A percentile compares a stretch with the other conserved stretches of the same genome.
phyloP scores from a whole-genome alignment of 1,140 invertebrate genomes.

The Halictus rubicundus region DNA sequence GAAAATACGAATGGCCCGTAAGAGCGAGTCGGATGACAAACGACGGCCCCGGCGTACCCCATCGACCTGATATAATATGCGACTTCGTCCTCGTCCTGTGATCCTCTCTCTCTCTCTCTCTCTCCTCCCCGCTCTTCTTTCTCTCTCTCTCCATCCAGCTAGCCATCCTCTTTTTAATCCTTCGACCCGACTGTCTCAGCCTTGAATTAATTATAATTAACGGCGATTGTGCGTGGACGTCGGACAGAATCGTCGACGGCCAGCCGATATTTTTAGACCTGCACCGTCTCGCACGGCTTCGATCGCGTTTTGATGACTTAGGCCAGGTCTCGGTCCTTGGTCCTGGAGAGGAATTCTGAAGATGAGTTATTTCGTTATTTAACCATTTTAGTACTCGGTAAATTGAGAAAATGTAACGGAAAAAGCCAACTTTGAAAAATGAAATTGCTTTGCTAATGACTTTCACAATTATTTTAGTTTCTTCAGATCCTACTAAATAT shows the following conservation, averaged over 20 bases:
- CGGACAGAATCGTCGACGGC: background rate
- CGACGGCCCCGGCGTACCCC: slow-evolving; percentile 59
- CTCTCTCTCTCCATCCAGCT: too few relatives aligned
- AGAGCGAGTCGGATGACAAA: slow-evolving; percentile 70
- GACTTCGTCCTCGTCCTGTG: slow-evolving; percentile 46
- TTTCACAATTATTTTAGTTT: too few relatives aligned
- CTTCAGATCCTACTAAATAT: too few relatives aligned
- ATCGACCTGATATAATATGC: slow-evolving; percentile 66
- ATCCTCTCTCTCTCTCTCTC: slow-evolving; percentile 3
- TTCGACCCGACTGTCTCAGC: background rate
- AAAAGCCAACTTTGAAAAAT: too few relatives aligned
- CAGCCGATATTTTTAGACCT: background rate
- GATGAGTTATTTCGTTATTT: too few relatives aligned
- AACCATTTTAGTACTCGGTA: too few relatives aligned
- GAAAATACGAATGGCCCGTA: slow-evolving; percentile 62
- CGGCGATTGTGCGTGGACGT: slow-evolving; percentile 26
- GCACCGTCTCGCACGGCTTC: background rate
- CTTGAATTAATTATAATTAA: slow-evolving; percentile 48
- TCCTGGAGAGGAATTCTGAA: too few relatives aligned
- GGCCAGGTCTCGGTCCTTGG: too few relatives aligned
- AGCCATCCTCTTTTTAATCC: background rate
- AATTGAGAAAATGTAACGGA: too few relatives aligned
- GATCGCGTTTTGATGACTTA: background rate
- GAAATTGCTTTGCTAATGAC: too few relatives aligned
- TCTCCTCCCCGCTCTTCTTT: background rate